Evolutionary conservation across 2,888 invertebrate species (phyloP).

Genomic region (Lysandra coridon): DNA sequence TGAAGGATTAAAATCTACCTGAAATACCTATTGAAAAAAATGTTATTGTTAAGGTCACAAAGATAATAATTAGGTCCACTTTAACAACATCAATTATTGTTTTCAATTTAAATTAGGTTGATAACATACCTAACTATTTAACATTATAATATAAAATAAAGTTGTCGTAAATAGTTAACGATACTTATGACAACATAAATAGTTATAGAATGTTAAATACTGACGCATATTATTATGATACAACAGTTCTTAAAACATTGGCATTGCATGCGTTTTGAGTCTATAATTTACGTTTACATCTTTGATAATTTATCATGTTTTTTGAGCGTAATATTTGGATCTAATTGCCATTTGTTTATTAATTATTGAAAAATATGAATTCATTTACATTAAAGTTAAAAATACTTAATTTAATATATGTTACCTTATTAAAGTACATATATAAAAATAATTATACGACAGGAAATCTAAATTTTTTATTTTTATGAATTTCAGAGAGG

Average conservation of each 20-base stretch:
- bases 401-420: too few species aligned
- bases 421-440: too few species aligned
- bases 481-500: slow-evolving; percentile 63
- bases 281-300: not conserved
- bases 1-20: not conserved
- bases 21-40: not conserved
- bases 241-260: not conserved
- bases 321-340: not conserved
- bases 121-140: not conserved
- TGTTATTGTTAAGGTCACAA: not conserved
- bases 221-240: not conserved
- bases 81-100: not conserved
- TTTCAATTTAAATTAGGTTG: not conserved
- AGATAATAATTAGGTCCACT: not conserved
- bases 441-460: not conserved
- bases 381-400: too few species aligned
- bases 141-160: not conserved
- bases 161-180: not conserved
- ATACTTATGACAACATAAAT: too few species aligned
- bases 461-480: slow-evolving; percentile 27
- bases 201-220: too few species aligned
- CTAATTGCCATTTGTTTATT: not conserved
- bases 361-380: not conserved
- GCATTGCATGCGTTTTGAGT: not conserved
- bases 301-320: too few species aligned